These are phyloP conservation scores for Sinella curviseta DNA, from an alignment of 1,140 invertebrate species.

Conservation along the genomic window DNA sequence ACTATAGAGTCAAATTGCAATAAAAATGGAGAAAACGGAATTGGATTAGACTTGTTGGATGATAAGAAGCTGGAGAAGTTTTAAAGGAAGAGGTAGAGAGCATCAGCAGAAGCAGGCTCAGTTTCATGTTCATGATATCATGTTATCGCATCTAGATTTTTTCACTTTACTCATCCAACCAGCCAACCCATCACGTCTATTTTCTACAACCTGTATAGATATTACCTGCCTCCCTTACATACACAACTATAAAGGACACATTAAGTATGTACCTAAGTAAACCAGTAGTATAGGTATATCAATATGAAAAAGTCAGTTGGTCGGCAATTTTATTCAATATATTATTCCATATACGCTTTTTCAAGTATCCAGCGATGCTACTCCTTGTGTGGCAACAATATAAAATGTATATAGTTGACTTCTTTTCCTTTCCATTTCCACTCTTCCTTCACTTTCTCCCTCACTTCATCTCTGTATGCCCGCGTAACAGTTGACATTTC, in stretches of 20 bases:
- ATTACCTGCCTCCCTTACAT: too few species aligned
- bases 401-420: too few species aligned
- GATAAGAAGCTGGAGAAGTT: constrained; percentile 1
- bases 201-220: not conserved
- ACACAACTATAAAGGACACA: too few species aligned
- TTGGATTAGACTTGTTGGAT: constrained; percentile 22
- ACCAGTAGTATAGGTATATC: too few species aligned
- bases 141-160: constrained; percentile 12
- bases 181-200: not conserved
- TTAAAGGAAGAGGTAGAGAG: not conserved
- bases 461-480: not conserved
- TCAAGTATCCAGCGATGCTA: too few species aligned
- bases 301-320: too few species aligned
- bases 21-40: constrained; percentile 26
- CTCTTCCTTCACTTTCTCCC: not conserved
- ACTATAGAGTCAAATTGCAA: constrained; percentile 26
- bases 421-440: not conserved
- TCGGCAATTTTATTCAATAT: too few species aligned
- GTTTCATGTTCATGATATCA: not conserved
- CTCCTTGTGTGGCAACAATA: too few species aligned
- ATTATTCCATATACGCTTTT: too few species aligned
- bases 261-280: too few species aligned
- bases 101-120: not conserved
- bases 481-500: not conserved
- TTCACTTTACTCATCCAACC: not conserved